Evolutionary conservation across 2,888 invertebrate species (phyloP).

Genomic region (Apeira syringaria): DNA sequence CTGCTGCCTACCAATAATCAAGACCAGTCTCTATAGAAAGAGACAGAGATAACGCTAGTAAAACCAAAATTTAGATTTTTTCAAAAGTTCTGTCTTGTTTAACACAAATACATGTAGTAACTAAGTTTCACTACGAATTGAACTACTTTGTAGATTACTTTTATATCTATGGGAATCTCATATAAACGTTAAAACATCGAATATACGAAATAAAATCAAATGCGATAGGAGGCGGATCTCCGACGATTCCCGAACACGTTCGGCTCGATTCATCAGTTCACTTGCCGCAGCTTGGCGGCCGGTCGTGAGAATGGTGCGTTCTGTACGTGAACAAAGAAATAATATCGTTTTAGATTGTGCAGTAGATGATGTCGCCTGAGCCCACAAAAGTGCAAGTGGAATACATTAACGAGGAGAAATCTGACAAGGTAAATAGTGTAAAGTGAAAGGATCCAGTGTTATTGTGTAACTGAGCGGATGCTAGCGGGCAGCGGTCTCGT

Average conservation of each 20-base stretch:
- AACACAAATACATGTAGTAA: background rate
- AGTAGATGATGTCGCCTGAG: slow-evolving; percentile 82
- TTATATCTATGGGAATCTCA: background rate
- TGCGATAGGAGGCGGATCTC: slow-evolving; percentile 82
- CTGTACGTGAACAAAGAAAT: slow-evolving; percentile 76
- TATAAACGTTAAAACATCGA: slow-evolving; percentile 34
- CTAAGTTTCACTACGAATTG: background rate
- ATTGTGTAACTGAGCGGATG: slow-evolving; percentile 80
- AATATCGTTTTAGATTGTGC: slow-evolving; percentile 69
- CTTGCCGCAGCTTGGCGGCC: slow-evolving; percentile 81
- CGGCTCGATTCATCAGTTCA: slow-evolving; percentile 68
- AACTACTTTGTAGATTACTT: slow-evolving; percentile 1
- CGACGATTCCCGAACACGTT: slow-evolving; percentile 68
- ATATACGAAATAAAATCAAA: slow-evolving; percentile 58
- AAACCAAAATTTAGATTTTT: slow-evolving; percentile 34
- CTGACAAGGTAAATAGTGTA: slow-evolving; percentile 70
- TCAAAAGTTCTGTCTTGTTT: background rate
- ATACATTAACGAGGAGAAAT: slow-evolving; percentile 78
- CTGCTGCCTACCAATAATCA: slow-evolving; percentile 85
- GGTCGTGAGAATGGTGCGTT: slow-evolving; percentile 81
- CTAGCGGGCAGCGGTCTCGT: slow-evolving; percentile 79
- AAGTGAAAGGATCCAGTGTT: slow-evolving; percentile 64
- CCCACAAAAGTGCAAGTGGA: slow-evolving; percentile 75
- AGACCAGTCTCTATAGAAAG: slow-evolving; percentile 71
- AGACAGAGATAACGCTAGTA: slow-evolving; percentile 57